Evolutionary conservation across 1,140 invertebrate species (phyloP).

Genomic region (Uloborus diversus): DNA sequence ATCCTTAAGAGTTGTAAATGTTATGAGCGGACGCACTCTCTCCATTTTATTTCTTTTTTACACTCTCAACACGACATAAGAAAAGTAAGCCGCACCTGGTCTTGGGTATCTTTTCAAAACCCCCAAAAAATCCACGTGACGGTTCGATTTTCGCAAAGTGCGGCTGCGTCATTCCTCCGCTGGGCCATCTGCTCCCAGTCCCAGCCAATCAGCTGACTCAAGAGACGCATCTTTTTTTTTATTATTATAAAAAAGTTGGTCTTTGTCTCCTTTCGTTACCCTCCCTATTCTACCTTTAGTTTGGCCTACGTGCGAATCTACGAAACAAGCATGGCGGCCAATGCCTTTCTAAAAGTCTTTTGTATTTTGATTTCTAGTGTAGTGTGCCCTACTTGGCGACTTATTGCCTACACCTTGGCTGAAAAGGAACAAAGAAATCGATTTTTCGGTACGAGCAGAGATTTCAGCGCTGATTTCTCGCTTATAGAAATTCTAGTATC

Average conservation of each 20-base stretch:
- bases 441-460: slow-evolving; percentile 23
- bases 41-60: too few species aligned
- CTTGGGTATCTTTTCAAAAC: slow-evolving; percentile 11
- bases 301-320: slow-evolving; percentile 36
- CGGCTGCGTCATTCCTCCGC: slow-evolving; percentile 45
- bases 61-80: too few species aligned
- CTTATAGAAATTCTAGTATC: neutral
- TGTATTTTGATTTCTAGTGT: slow-evolving; percentile 24
- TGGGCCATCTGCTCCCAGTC: slow-evolving; percentile 15
- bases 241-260: slow-evolving; percentile 5
- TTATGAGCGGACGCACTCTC: too few species aligned
- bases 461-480: neutral
- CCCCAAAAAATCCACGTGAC: slow-evolving; percentile 5
- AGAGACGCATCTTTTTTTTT: slow-evolving; percentile 12
- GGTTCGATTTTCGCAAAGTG: slow-evolving; percentile 34
- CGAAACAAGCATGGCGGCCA: slow-evolving; percentile 31
- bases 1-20: too few species aligned
- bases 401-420: too few species aligned
- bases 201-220: slow-evolving; percentile 48
- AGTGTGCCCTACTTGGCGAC: neutral
- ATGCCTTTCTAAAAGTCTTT: slow-evolving; percentile 24
- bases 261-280: slow-evolving; percentile 43
- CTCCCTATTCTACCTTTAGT: slow-evolving; percentile 28
- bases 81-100: slow-evolving; percentile 20
- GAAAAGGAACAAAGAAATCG: too few species aligned